Percentiles rank a stretch among this genome's conserved stretches.
Conservation (phyloP, 2,888 invertebrate genomes). For the Carpatolechia fugitivella region DNA sequence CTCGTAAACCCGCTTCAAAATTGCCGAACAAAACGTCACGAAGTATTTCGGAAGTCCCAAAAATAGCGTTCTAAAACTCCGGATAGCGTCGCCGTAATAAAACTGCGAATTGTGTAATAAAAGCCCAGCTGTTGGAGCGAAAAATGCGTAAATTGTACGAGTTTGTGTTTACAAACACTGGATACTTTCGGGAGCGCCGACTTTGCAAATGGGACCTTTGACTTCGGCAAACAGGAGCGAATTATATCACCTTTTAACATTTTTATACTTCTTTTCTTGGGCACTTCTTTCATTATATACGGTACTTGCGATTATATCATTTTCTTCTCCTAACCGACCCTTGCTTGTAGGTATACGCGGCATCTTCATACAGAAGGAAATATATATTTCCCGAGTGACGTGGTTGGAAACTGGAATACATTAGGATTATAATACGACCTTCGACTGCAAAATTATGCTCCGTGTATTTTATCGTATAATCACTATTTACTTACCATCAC, state of each 20-base stretch:
- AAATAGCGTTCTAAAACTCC: conserved; percentile 39
- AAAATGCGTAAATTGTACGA: conserved; percentile 52
- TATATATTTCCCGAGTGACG: background rate
- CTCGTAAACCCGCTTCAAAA: background rate
- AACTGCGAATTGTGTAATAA: conserved; percentile 56
- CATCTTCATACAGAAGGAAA: background rate
- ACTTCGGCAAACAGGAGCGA: background rate
- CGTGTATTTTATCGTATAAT: no score
- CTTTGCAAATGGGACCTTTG: background rate
- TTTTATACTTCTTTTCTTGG: no score
- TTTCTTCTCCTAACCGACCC: no score
- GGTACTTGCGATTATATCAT: no score
- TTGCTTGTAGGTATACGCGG: no score
- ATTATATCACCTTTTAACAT: no score
- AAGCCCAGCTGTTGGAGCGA: conserved; percentile 53
- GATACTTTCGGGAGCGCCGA: conserved; percentile 5
- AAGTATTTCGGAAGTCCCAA: conserved; percentile 16
- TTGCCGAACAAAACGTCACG: conserved; percentile 3
- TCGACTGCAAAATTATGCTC: background rate
- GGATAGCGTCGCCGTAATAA: conserved; percentile 49
- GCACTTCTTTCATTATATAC: no score
- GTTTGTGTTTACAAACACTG: conserved; percentile 39
- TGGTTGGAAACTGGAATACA: background rate
- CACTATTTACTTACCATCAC: no score
- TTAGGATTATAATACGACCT: background rate